A percentile compares a stretch with the other conserved stretches of the same genome.
Conservation (phyloP, 2,888 invertebrate genomes). For the Drosophila subsilvestris region DNA sequence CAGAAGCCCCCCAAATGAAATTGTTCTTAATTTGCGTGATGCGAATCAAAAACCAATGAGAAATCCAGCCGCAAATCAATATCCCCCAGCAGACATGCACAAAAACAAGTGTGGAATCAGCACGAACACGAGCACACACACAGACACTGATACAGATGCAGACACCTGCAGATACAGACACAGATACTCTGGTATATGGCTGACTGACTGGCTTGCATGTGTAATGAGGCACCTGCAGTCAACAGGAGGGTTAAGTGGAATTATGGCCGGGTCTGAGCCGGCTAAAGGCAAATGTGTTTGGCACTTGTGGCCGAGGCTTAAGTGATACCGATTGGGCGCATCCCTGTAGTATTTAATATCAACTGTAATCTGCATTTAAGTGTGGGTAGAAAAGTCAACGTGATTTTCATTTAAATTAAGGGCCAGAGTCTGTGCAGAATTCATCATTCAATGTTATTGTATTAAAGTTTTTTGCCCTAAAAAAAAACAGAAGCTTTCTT, state of each 20-base stretch:
- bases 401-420: background rate
- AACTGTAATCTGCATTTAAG: background rate
- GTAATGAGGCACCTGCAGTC: slow-evolving; percentile 32
- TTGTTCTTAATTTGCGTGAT: slow-evolving; percentile 76
- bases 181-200: background rate
- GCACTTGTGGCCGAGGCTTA: background rate
- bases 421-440: background rate
- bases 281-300: slow-evolving; percentile 13
- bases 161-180: background rate
- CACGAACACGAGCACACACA: background rate
- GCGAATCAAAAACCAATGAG: slow-evolving; percentile 69
- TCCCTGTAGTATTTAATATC: background rate
- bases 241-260: slow-evolving; percentile 18
- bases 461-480: background rate
- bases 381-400: background rate
- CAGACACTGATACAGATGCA: background rate
- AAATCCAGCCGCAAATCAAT: slow-evolving; percentile 35
- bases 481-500: background rate
- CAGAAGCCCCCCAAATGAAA: slow-evolving; percentile 61
- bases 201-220: slow-evolving; percentile 26
- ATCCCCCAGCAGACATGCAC: slow-evolving; percentile 11
- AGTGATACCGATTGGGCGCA: background rate
- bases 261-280: slow-evolving; percentile 3
- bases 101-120: slow-evolving; percentile 7
- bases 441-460: slow-evolving; percentile 1